Percentiles rank a stretch among this genome's conserved stretches.
Evolutionary conservation across 1,140 invertebrate species (phyloP).

Genomic region (Neodiprion fabricii): DNA sequence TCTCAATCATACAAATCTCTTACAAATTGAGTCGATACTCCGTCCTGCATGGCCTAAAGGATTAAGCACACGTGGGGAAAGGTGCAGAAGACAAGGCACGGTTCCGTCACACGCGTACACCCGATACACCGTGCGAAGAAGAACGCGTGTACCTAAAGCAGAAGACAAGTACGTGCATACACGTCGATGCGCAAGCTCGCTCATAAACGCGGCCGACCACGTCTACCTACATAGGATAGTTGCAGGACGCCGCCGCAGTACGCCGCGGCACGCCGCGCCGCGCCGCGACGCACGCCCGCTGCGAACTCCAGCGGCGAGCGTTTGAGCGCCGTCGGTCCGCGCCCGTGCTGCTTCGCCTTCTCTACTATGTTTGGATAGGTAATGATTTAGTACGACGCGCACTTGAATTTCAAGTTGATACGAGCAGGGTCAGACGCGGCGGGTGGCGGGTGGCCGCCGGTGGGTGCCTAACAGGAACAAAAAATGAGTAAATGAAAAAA

Average conservation of each 20-base stretch:
- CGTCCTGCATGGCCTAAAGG: not conserved
- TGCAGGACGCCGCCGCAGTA: no score
- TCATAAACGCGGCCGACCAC: no score
- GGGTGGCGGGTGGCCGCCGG: constrained; percentile 5
- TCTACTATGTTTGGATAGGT: constrained; percentile 5
- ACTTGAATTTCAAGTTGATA: not conserved
- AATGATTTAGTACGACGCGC: constrained; percentile 7
- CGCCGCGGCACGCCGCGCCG: no score
- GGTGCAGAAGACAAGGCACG: not conserved
- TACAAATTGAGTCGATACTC: not conserved
- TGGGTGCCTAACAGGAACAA: not conserved
- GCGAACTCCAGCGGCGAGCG: constrained; percentile 6
- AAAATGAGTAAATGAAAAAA: not conserved
- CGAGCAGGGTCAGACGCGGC: constrained; percentile 1
- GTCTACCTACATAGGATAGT: no score
- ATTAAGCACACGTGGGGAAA: not conserved
- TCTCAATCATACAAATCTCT: not conserved
- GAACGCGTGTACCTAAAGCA: not conserved
- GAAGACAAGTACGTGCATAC: no score
- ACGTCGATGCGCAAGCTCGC: no score
- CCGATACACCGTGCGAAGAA: not conserved
- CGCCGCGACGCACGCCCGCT: constrained; percentile 1
- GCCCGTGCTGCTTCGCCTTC: not conserved
- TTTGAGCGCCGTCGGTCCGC: not conserved
- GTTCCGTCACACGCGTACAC: not conserved